Evolutionary conservation across 2,113 vertebrate genomes (phyloP), one percentile per base, ranked within the genome.

Genomic region (Sebastes fasciatus): DNA sequence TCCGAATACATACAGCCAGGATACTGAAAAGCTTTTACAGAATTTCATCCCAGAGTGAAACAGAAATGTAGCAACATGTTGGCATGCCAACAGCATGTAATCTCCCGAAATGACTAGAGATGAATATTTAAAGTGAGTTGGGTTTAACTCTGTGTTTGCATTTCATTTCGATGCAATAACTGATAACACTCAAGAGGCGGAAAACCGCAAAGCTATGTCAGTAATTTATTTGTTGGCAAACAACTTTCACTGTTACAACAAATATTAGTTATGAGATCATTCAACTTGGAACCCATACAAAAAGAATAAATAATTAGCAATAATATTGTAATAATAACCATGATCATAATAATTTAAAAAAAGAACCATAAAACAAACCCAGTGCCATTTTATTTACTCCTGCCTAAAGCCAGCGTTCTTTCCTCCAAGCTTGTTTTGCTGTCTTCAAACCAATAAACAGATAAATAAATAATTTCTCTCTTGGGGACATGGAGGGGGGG

Each of bases 161-260:
- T 86, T 83, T 64, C 9, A 79, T 89, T 79, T 78, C 5, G 5
- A 57, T 40, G 48, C 61, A 75, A 83, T 23, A 51, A 52, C 21
- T 46, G 68, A 86, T 73, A 80, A 82, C 64, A 89, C 75, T 86
- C 74, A 85, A 80, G 79, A 93, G 83, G 69, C 86, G 49, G 45
- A 86, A 89, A 90, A 90, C 78, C 85, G 34, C 91, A 90, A 87
- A 89, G 83, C 92, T 93, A 93, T 92, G 90, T 98, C 97, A 97
- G 97, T 97, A 96, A 97, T 99, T 99, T 99, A 99, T 99, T 99
- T 97, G 96, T 99, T 97, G 97, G 98, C 97, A 98, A 98, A 99
- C 98, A 99, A 98, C 96, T 97, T 97, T 97, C 98, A 99, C 98
- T 99, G 97, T 98, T 98, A 99, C 98, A 99, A 99, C 98, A 98